phyloP scores from a whole-genome alignment of 2,113 vertebrate species.

The Centropus unirufus region DNA sequence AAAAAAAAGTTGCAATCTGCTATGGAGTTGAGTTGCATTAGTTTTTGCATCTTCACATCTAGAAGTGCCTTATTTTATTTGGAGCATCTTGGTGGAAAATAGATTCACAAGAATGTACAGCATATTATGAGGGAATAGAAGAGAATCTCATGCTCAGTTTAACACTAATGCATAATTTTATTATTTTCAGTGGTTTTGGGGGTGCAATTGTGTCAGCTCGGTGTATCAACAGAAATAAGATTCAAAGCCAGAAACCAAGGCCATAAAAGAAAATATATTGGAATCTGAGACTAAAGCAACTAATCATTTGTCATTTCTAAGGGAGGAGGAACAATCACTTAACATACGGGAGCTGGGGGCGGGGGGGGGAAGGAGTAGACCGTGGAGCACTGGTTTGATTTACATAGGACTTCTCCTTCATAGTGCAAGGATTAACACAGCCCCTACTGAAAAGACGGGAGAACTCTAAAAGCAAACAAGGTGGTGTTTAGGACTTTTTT shows the following conservation, averaged over 20 bases:
- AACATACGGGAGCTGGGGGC: constrained; percentile 54
- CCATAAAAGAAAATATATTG: constrained; percentile 30
- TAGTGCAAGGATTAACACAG: constrained; percentile 58
- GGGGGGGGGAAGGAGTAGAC: constrained; percentile 63
- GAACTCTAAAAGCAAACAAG: constrained; percentile 66
- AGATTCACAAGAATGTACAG: background rate
- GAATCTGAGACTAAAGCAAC: constrained; percentile 57
- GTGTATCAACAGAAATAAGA: constrained; percentile 66
- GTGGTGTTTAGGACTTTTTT: constrained; percentile 17
- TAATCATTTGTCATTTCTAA: constrained; percentile 60
- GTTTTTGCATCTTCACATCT: constrained; percentile 31
- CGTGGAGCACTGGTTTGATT: constrained; percentile 69
- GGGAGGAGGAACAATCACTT: constrained; percentile 74
- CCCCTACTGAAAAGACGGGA: constrained; percentile 50
- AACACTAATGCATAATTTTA: constrained; percentile 54
- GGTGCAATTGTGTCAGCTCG: background rate
- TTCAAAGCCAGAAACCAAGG: constrained; percentile 54
- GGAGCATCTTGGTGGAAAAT: constrained; percentile 5
- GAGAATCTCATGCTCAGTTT: constrained; percentile 60
- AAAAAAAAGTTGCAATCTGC: background rate
- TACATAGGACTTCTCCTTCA: constrained; percentile 73
- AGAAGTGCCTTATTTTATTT: constrained; percentile 26
- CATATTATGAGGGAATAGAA: background rate
- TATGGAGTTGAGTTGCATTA: constrained; percentile 14
- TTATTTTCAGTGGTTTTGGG: background rate